Evolutionary conservation across 2,888 invertebrate genomes (phyloP).

Genomic region (Aelia acuminata): DNA sequence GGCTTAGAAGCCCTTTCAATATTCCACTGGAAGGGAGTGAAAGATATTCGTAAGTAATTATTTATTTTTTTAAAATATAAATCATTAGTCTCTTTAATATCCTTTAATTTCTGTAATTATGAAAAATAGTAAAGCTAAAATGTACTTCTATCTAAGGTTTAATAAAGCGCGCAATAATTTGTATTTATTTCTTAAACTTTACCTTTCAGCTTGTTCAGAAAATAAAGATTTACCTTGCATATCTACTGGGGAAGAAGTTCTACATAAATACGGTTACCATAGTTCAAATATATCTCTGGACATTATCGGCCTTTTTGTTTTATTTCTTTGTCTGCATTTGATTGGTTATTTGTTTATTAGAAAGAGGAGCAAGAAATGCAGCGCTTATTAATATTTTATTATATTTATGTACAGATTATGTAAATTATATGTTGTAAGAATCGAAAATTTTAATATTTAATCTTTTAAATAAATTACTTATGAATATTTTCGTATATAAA

Average conservation of each 20-base stretch:
- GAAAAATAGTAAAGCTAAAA: no score
- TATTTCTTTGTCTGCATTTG: slow-evolving; percentile 69
- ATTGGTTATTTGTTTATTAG: slow-evolving; percentile 70
- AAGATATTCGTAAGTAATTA: slow-evolving; percentile 72
- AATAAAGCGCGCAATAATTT: no score
- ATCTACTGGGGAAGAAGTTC: slow-evolving; percentile 76
- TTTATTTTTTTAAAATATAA: background rate
- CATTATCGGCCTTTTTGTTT: slow-evolving; percentile 69
- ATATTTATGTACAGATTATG: slow-evolving; percentile 11
- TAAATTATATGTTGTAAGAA: background rate
- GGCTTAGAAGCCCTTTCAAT: slow-evolving; percentile 81
- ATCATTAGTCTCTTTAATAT: no score
- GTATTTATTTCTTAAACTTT: background rate
- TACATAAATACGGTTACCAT: slow-evolving; percentile 74
- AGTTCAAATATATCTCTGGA: slow-evolving; percentile 69
- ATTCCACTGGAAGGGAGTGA: slow-evolving; percentile 78
- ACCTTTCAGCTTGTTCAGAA: slow-evolving; percentile 73
- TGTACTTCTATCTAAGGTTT: no score
- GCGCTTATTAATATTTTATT: slow-evolving; percentile 68
- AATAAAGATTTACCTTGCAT: slow-evolving; percentile 77
- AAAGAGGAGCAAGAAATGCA: slow-evolving; percentile 69
- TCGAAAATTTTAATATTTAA: background rate
- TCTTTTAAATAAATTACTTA: background rate
- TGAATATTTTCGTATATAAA: no score
- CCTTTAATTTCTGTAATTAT: no score